Conservation (phyloP, 2,888 invertebrate species). For the Nasonovia ribisnigri region DNA sequence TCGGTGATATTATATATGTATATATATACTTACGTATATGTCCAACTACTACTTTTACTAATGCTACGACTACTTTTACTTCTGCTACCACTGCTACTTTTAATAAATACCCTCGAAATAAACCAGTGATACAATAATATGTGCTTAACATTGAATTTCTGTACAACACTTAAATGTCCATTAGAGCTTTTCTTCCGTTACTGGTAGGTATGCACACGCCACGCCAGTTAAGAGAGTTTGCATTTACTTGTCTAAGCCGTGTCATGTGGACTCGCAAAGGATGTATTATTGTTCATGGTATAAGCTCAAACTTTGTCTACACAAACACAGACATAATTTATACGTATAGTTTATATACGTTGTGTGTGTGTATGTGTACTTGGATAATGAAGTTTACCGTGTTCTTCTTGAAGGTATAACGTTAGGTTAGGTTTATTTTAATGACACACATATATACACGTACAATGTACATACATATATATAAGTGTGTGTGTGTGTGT, state of each 20-base stretch:
- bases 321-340: background rate
- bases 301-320: conserved; percentile 13
- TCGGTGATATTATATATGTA: background rate
- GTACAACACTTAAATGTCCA: conserved; percentile 29
- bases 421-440: conserved; percentile 3
- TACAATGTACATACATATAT: too few species aligned
- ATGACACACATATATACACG: background rate
- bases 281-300: background rate
- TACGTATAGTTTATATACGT: too few species aligned
- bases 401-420: background rate
- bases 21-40: background rate
- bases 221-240: background rate
- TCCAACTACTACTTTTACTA: background rate
- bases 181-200: conserved; percentile 33
- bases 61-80: background rate
- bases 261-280: background rate
- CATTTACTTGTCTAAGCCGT: background rate
- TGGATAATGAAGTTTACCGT: conserved; percentile 27
- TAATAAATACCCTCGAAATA: background rate
- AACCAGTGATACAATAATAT: background rate
- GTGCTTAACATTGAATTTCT: conserved; percentile 16
- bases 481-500: too few species aligned
- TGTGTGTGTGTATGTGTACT: background rate
- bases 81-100: background rate
- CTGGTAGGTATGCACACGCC: background rate